A percentile compares a stretch with the other conserved stretches of the same genome.
Evolutionary conservation across 1,140 invertebrate genomes (phyloP).

Genomic region (Megalopta genalis): DNA sequence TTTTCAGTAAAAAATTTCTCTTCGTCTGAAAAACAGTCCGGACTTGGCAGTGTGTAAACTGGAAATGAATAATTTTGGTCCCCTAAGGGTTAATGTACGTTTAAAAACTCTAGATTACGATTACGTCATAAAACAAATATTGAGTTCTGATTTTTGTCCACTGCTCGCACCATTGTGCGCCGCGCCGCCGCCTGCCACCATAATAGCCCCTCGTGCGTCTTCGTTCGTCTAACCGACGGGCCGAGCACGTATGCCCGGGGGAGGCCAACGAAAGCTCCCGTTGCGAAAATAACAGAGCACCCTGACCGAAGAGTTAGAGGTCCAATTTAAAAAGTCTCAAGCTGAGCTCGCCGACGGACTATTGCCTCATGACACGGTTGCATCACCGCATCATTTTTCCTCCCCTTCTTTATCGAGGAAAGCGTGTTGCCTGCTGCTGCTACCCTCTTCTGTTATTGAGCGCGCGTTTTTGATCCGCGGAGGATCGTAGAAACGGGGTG

Average conservation of each 20-base stretch:
- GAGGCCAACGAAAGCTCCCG: neutral
- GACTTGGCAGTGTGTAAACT: too few relatives aligned
- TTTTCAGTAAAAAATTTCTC: too few relatives aligned
- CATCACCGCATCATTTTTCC: neutral
- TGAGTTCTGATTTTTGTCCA: too few relatives aligned
- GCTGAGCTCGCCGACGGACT: neutral
- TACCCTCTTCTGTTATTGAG: neutral
- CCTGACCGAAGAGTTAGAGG: neutral
- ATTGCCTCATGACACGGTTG: neutral
- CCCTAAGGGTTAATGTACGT: too few relatives aligned
- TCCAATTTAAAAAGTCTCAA: conserved; percentile 26
- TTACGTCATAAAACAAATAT: too few relatives aligned
- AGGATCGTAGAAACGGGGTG: too few relatives aligned
- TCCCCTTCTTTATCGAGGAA: neutral
- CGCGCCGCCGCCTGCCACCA: neutral
- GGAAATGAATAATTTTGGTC: too few relatives aligned
- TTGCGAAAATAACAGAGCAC: conserved; percentile 6
- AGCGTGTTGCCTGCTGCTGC: too few relatives aligned
- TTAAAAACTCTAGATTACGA: too few relatives aligned
- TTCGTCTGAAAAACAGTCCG: too few relatives aligned
- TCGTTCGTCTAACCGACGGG: neutral
- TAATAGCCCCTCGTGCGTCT: conserved; percentile 17
- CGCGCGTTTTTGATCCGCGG: too few relatives aligned
- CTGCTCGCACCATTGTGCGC: too few relatives aligned
- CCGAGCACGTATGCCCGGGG: neutral